phyloP scores from a whole-genome alignment of 2,113 vertebrate genomes.

The Zootoca vivipara region DNA sequence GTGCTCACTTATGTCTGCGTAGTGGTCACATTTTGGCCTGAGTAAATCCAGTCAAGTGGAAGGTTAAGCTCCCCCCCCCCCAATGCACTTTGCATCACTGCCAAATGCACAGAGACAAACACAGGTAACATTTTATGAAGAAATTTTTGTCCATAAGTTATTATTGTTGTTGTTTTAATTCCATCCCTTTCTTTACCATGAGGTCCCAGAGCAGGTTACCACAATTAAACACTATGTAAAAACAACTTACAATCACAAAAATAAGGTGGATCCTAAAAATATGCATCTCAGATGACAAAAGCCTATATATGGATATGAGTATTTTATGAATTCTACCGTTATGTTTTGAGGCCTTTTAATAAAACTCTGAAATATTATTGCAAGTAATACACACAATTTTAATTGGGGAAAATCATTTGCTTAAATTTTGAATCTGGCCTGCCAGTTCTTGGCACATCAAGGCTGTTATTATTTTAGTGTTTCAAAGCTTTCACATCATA shows the following conservation, averaged over 20 bases:
- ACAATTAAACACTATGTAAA: no score
- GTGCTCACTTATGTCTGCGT: no score
- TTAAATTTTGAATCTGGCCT: conserved; percentile 28
- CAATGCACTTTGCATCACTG: neutral
- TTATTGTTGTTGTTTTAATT: neutral
- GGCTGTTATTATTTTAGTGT: conserved; percentile 20
- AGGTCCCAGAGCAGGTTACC: no score
- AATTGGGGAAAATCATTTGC: neutral
- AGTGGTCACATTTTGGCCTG: neutral
- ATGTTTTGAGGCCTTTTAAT: neutral
- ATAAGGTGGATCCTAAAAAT: neutral
- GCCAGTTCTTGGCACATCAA: neutral
- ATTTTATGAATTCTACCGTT: conserved; percentile 16
- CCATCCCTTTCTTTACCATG: no score
- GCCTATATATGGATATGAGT: neutral
- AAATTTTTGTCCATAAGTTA: neutral
- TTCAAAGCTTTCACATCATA: conserved; percentile 25
- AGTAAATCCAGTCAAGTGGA: no score
- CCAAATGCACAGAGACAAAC: neutral
- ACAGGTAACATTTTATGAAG: conserved; percentile 27
- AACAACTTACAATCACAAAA: no score
- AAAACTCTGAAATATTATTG: conserved; percentile 34
- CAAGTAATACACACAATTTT: conserved; percentile 17
- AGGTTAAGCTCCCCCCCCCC: no score
- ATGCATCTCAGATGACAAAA: neutral